These are phyloP conservation scores for Anastrepha obliqua DNA, from an alignment of 1,140 invertebrate species.

Conservation along the genomic window DNA sequence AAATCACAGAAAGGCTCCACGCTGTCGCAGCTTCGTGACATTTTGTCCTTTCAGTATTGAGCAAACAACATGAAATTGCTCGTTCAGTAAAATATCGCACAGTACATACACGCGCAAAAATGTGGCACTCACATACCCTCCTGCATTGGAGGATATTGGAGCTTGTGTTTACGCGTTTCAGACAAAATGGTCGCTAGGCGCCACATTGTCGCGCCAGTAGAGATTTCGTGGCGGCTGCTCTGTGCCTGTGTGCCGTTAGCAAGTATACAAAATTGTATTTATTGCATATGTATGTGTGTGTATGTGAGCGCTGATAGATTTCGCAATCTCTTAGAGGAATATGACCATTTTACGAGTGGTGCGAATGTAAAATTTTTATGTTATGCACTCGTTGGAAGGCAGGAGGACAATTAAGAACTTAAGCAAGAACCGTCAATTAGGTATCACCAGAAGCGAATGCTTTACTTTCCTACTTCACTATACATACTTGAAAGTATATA, in stretches of 20 bases:
- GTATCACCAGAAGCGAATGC: too few species aligned
- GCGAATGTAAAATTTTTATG: neutral
- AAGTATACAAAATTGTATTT: neutral
- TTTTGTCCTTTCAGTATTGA: slow-evolving; percentile 56
- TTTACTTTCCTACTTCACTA: too few species aligned
- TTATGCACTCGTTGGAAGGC: neutral
- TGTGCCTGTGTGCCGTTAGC: slow-evolving; percentile 51
- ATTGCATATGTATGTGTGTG: neutral
- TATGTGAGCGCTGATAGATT: neutral
- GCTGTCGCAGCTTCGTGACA: slow-evolving; percentile 56
- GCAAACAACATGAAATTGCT: slow-evolving; percentile 43
- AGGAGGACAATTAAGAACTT: neutral
- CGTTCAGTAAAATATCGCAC: slow-evolving; percentile 55
- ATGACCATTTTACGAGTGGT: neutral
- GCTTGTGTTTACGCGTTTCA: slow-evolving; percentile 57
- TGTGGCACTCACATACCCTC: slow-evolving; percentile 57
- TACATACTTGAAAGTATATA: too few species aligned
- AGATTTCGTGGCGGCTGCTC: slow-evolving; percentile 63
- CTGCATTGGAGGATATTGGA: slow-evolving; percentile 25
- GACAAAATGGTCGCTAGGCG: slow-evolving; percentile 73
- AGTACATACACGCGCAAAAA: slow-evolving; percentile 63
- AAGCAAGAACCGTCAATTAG: neutral
- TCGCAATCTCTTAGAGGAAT: slow-evolving; percentile 1
- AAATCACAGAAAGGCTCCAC: slow-evolving; percentile 52
- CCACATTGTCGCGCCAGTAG: slow-evolving; percentile 72